Base-by-base conservation (phyloP, 2,888 invertebrate genomes). In the Agrotis ipsilon region DNA sequence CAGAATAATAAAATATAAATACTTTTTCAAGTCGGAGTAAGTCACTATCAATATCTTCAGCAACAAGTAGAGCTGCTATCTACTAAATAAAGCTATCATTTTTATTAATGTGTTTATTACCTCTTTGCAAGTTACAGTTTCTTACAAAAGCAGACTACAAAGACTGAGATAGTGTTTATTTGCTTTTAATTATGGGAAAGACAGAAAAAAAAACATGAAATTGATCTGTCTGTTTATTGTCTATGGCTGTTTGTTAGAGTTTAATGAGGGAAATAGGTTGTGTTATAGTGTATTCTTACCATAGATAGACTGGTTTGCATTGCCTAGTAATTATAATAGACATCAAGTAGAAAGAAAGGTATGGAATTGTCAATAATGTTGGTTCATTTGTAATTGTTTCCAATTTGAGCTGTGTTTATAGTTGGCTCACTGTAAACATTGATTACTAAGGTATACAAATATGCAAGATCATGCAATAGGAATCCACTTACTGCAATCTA, bases 121-220 rank as follows among this genome's bases (percentile, higher is more conserved):
- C 21, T 64, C 14, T 51, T 45, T 45, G 32, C 18, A 46, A 39
- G 14, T 52, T n/a, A 16, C 18, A 79, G 43, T 49, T 65, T 61
- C 43, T 61, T 72, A 18, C 46, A 18, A 57, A 39, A 24, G 48
- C 24, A 61, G 19, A 62, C 51, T 60, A 68, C 63, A 68, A 80
- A 64, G 54, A 46, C 68, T 19, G 60, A 55, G 62, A 61, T 24
- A 58, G 24, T 68, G 73, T 62, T 60, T 60, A 71, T 58, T 52
- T 19, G 14, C 24, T 61, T 13, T 4, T 60, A 57, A 65, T 45
- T 49, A 54, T 79, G 80, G 54, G 80, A 80, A 79, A 19, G 18
- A 46, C 51, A 67, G n/a, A 66, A 78, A 58, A 43, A 68, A 57
- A 78, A 57, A 51, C 21, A 59, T 60, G 65, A 66, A 68, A 80